Conservation (phyloP, 2,888 invertebrate genomes). For the Thereva unica region DNA sequence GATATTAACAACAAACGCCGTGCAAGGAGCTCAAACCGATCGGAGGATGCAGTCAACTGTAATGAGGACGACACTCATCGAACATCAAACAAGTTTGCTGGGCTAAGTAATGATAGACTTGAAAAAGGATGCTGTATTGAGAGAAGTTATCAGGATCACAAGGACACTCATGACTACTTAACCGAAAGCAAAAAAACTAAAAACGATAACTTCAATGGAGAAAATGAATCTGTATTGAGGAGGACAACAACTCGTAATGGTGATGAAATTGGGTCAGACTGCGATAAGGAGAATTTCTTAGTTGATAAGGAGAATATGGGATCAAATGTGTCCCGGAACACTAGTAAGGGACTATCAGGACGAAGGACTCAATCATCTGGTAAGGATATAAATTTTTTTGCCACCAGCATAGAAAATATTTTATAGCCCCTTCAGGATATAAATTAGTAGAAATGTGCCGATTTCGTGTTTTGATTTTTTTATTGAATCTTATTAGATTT, state of each 20-base stretch:
- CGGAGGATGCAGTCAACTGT: background rate
- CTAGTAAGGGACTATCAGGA: constrained; percentile 61
- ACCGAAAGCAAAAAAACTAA: background rate
- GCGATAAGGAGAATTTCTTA: constrained; percentile 26
- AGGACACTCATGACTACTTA: constrained; percentile 16
- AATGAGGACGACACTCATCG: background rate
- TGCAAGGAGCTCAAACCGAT: constrained; percentile 3
- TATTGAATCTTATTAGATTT: too few relatives aligned
- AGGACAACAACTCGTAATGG: background rate
- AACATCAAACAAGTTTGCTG: constrained; percentile 2
- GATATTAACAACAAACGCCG: constrained; percentile 1
- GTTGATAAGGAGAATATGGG: constrained; percentile 63
- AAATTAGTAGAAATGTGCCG: too few relatives aligned
- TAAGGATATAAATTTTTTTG: constrained; percentile 22
- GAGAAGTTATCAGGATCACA: background rate
- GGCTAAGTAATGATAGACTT: too few relatives aligned
- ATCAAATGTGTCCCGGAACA: constrained; percentile 77
- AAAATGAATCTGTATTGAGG: background rate
- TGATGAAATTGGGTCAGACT: constrained; percentile 25
- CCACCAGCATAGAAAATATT: background rate
- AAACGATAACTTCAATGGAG: constrained; percentile 3
- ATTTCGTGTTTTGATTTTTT: too few relatives aligned
- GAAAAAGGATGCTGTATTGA: background rate
- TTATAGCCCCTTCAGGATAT: background rate
- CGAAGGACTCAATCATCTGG: constrained; percentile 45